phyloP scores from a whole-genome alignment of 2,797 vertebrate species.

The Bradypodion ventrale region DNA sequence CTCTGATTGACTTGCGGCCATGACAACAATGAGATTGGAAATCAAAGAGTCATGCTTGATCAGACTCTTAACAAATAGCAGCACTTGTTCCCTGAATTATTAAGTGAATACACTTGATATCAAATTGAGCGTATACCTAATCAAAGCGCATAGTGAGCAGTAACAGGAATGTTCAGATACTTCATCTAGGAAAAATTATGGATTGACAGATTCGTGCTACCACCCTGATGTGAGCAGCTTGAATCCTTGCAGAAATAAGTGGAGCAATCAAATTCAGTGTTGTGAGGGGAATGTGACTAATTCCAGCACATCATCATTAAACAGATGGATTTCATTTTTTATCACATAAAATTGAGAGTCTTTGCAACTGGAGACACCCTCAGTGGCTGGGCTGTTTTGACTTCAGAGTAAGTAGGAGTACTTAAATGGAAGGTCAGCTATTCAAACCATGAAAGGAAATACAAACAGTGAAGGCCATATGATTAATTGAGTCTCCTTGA shows the following conservation, averaged over 20 bases:
- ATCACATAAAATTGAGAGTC: background rate
- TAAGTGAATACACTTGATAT: conserved; percentile 30
- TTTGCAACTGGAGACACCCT: background rate
- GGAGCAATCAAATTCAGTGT: background rate
- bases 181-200: background rate
- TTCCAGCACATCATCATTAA: conserved; percentile 6
- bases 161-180: conserved; percentile 18
- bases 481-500: background rate
- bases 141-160: conserved; percentile 8
- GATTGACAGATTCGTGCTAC: background rate
- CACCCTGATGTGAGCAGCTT: conserved; percentile 18
- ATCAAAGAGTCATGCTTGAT: background rate
- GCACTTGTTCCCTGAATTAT: conserved; percentile 37
- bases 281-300: background rate
- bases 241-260: background rate
- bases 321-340: conserved; percentile 14
- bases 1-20: no score
- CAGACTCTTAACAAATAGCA: background rate
- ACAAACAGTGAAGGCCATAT: fast-evolving
- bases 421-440: background rate
- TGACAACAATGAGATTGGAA: no score
- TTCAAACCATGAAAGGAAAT: background rate
- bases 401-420: background rate
- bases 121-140: conserved; percentile 31
- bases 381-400: background rate